phyloP scores from a whole-genome alignment of 2,797 vertebrate genomes.

The Pipistrellus pygmaeus region DNA sequence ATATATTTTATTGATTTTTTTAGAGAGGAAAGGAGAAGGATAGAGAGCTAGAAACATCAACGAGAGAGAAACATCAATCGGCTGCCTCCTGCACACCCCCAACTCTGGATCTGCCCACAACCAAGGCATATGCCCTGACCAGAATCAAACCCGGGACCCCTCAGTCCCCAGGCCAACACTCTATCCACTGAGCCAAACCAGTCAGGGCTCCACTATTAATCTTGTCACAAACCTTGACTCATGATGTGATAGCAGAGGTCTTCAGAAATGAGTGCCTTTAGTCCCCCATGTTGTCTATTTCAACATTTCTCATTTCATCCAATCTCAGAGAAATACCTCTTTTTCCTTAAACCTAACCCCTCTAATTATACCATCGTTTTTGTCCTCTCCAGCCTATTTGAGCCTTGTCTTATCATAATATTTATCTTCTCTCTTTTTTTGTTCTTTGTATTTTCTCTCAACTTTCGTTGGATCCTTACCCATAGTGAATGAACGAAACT shows the following conservation, averaged over 20 bases:
- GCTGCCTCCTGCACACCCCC: too few species aligned
- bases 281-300: neutral
- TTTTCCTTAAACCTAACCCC: neutral
- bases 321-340: neutral
- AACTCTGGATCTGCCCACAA: too few species aligned
- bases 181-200: too few species aligned
- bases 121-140: too few species aligned
- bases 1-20: too few species aligned
- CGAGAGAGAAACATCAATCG: too few species aligned
- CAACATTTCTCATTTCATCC: neutral
- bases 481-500: neutral
- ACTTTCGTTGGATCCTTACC: neutral
- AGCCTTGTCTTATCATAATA: neutral
- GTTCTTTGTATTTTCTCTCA: neutral
- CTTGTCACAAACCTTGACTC: slow-evolving; percentile 30
- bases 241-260: neutral
- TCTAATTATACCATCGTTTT: neutral
- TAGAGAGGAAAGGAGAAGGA: too few species aligned
- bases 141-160: too few species aligned
- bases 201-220: neutral
- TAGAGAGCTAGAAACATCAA: too few species aligned
- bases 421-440: neutral
- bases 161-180: too few species aligned
- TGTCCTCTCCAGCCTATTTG: neutral
- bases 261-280: neutral